Evolutionary conservation across 2,888 invertebrate species (phyloP).

Genomic region (Brachyptera risi): DNA sequence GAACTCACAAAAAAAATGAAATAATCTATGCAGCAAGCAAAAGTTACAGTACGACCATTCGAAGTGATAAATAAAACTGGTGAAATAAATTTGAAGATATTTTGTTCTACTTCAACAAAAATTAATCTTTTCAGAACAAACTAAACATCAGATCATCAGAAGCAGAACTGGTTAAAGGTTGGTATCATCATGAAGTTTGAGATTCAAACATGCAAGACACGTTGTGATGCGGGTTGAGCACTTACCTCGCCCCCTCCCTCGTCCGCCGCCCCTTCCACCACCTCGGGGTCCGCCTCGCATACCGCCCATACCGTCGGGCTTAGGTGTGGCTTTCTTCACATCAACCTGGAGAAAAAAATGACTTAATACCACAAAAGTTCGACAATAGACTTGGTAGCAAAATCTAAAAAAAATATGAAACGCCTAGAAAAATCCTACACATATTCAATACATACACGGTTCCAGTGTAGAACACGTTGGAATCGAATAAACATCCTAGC

Average conservation of each 20-base stretch:
- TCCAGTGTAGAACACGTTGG: too few species aligned
- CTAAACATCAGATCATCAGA: not conserved
- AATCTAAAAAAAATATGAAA: too few species aligned
- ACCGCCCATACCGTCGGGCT: slow-evolving; percentile 69
- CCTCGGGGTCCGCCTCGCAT: slow-evolving; percentile 61
- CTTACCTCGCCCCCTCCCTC: slow-evolving; percentile 54
- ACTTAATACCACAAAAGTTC: not conserved
- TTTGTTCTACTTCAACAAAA: too few species aligned
- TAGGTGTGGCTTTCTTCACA: slow-evolving; percentile 92
- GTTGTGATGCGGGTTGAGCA: not conserved
- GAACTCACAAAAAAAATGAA: too few species aligned
- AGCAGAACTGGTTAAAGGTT: slow-evolving; percentile 27
- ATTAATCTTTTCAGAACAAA: not conserved
- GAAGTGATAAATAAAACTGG: too few species aligned
- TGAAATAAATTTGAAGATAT: too few species aligned
- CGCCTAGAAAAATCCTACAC: too few species aligned
- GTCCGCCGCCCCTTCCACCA: slow-evolving; percentile 52
- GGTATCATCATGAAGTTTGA: slow-evolving; percentile 12
- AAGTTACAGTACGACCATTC: too few species aligned
- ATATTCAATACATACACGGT: too few species aligned
- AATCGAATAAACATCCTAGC: too few species aligned
- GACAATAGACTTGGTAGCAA: too few species aligned
- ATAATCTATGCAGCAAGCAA: too few species aligned
- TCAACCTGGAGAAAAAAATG: slow-evolving; percentile 79
- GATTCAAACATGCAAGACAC: not conserved